phyloP scores from a whole-genome alignment of 2,797 vertebrate species.

The Chelidonichthys spinosus region DNA sequence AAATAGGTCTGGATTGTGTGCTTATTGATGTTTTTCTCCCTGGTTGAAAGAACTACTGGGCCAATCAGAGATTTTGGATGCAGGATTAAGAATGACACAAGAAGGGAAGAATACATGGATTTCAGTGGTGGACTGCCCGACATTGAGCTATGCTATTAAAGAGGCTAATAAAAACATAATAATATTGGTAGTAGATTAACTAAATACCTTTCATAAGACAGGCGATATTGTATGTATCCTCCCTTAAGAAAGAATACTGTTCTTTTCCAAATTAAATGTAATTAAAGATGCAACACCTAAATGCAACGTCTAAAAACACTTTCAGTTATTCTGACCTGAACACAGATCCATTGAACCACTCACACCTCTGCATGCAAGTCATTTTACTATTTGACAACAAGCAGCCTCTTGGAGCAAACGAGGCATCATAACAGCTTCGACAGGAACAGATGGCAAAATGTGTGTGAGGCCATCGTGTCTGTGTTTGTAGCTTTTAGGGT shows the following conservation, averaged over 20 bases:
- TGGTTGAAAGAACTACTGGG: constrained; percentile 9
- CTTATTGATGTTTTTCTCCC: constrained; percentile 1
- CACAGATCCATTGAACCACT: constrained; percentile 17
- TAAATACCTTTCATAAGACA: neutral
- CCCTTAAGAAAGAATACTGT: neutral
- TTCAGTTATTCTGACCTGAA: neutral
- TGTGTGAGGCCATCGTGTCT: constrained; percentile 52
- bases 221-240: neutral
- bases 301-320: neutral
- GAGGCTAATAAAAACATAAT: neutral
- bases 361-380: constrained; percentile 15
- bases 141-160: neutral
- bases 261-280: neutral
- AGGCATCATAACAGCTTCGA: constrained; percentile 55
- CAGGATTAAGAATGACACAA: neutral
- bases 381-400: constrained; percentile 46
- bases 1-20: constrained; percentile 20
- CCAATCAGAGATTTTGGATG: constrained; percentile 3
- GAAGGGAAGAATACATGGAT: neutral
- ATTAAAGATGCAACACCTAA: neutral
- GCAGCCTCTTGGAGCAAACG: constrained; percentile 40
- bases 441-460: constrained; percentile 63
- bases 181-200: neutral
- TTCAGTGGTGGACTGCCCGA: neutral
- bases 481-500: constrained; percentile 77